A percentile compares a stretch with the other conserved stretches of the same genome.
Conservation (phyloP, 2,113 vertebrate genomes). For the Struthio camelus region DNA sequence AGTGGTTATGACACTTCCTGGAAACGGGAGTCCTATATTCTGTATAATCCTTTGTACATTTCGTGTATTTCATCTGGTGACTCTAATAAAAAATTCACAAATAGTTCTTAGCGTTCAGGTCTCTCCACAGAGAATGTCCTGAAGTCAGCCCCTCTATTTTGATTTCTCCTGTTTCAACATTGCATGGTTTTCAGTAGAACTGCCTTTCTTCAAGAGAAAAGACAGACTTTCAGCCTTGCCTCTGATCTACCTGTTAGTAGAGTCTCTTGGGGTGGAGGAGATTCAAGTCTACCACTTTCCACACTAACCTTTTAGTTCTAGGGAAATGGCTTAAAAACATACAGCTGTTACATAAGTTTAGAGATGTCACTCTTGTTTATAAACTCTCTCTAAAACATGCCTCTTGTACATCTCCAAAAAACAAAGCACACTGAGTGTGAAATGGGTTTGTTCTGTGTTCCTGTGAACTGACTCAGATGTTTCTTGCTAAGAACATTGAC, state of each 20-base stretch:
- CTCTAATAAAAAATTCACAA: not conserved
- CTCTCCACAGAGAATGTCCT: not conserved
- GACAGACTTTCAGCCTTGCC: not conserved
- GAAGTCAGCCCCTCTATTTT: not conserved
- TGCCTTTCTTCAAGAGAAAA: not conserved
- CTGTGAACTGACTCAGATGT: not conserved
- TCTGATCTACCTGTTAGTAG: not conserved
- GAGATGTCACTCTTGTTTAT: not conserved
- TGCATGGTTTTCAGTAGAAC: not conserved
- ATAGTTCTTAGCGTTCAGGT: not conserved
- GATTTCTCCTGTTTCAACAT: not conserved
- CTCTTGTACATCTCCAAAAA: not conserved
- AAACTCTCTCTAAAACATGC: not conserved
- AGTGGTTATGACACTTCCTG: not conserved
- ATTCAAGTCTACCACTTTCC: not conserved
- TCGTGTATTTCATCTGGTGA: not conserved
- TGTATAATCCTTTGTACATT: not conserved
- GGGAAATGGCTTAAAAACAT: not conserved
- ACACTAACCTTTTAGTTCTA: not conserved
- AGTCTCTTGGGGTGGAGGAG: not conserved
- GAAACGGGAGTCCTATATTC: not conserved
- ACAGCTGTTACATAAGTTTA: not conserved
- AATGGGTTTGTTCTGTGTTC: not conserved
- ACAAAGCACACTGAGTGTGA: not conserved
- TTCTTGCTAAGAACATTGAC: not conserved